Evolutionary conservation across 2,113 vertebrate genomes (phyloP).

Genomic region (Heteronetta atricapilla): DNA sequence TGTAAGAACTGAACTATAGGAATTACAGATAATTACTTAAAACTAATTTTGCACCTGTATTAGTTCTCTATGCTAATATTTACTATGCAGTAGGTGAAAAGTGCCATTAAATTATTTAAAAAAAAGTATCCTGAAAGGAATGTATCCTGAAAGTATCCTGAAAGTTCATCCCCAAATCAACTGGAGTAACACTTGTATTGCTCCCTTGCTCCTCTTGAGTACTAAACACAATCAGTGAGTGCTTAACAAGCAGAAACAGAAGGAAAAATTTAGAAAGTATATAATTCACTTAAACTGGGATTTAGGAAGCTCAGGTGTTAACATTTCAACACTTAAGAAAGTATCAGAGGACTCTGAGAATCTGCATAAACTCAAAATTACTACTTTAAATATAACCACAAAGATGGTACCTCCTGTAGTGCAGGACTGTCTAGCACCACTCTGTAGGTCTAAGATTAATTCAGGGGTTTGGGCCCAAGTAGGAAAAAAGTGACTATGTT

Average conservation of each 20-base stretch:
- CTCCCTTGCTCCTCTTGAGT: background rate
- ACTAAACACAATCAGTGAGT: background rate
- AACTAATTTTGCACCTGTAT: background rate
- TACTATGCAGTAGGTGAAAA: background rate
- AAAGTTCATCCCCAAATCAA: background rate
- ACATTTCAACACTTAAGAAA: background rate
- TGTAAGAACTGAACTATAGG: background rate
- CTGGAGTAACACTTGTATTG: too few species aligned
- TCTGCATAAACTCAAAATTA: background rate
- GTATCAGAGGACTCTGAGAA: background rate
- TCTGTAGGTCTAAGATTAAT: background rate
- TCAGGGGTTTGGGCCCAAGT: background rate
- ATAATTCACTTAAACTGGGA: background rate
- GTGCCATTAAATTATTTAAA: background rate
- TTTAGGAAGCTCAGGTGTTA: background rate
- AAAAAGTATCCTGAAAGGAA: background rate
- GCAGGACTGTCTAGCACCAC: background rate
- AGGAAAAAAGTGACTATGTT: background rate
- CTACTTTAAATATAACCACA: background rate
- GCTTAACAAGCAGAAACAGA: background rate
- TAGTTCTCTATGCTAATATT: rapidly evolving
- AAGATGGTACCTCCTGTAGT: background rate
- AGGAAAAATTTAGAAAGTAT: background rate
- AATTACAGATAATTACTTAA: background rate
- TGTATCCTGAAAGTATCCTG: too few species aligned